These are phyloP conservation scores for Caenorhabditis afra DNA, from an alignment of 2,888 invertebrate genomes.

Conservation along the genomic window DNA sequence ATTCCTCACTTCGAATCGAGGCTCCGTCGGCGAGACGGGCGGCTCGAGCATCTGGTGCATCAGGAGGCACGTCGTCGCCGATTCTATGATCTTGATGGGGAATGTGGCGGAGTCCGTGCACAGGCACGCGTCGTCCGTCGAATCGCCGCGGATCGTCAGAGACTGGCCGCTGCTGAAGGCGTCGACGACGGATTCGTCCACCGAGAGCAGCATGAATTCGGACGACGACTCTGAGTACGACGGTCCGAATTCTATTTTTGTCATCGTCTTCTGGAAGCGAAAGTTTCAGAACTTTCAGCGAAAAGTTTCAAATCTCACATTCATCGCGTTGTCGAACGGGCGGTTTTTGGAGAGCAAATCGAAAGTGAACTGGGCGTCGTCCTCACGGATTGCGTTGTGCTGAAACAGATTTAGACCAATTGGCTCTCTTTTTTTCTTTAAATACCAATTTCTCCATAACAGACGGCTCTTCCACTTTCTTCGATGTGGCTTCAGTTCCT, in stretches of 20 bases:
- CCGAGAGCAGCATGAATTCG: slow-evolving; percentile 49
- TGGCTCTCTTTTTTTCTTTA: no score
- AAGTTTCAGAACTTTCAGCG: neutral
- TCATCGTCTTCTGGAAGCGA: slow-evolving; percentile 51
- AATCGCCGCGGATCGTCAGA: slow-evolving; percentile 50
- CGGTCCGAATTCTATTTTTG: slow-evolving; percentile 44
- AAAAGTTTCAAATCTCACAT: slow-evolving; percentile 19
- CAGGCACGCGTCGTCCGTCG: slow-evolving; percentile 44
- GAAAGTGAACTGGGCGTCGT: slow-evolving; percentile 33
- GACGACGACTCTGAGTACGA: slow-evolving; percentile 16
- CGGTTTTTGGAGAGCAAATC: slow-evolving; percentile 50
- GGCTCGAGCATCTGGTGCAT: slow-evolving; percentile 28
- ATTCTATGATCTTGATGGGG: slow-evolving; percentile 57
- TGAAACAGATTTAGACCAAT: slow-evolving; percentile 18
- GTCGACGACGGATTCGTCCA: slow-evolving; percentile 43
- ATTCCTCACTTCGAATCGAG: slow-evolving; percentile 29
- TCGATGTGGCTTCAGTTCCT: neutral
- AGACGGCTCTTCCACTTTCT: slow-evolving; percentile 26
- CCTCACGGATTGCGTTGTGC: slow-evolving; percentile 33
- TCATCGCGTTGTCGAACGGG: slow-evolving; percentile 53
- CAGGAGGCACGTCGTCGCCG: slow-evolving; percentile 44
- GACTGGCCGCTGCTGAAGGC: slow-evolving; percentile 31
- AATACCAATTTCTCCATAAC: slow-evolving; percentile 45
- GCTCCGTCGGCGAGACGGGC: slow-evolving; percentile 12
- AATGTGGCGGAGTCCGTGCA: slow-evolving; percentile 45